Conservation (phyloP, 2,888 invertebrate genomes). For the Shargacucullia verbasci region DNA sequence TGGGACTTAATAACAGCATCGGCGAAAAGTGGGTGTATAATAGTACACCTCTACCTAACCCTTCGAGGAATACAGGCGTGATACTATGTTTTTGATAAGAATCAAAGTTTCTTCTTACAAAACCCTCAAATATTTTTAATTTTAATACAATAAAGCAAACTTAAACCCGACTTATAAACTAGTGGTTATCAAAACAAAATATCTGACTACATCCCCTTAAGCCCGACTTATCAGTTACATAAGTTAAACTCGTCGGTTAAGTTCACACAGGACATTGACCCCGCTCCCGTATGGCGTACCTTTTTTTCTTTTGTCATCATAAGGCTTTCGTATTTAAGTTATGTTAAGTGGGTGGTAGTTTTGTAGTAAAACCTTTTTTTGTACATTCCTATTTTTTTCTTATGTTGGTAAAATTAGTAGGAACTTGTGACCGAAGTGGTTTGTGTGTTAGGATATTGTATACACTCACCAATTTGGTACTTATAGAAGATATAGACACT, state of each 20-base stretch:
- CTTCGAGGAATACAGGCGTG: no score
- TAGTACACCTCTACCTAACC: no score
- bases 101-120: slow-evolving; percentile 13
- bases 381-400: no score
- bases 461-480: no score
- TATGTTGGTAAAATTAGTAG: no score
- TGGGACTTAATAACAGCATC: no score
- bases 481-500: no score
- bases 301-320: slow-evolving; percentile 22
- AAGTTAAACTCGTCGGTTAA: slow-evolving; percentile 47
- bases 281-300: slow-evolving; percentile 19
- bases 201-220: slow-evolving; percentile 29
- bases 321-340: slow-evolving; percentile 4
- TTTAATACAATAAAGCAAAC: background rate
- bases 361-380: background rate
- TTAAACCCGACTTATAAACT: background rate
- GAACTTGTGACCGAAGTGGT: no score
- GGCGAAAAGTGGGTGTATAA: no score
- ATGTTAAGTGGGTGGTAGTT: slow-evolving; percentile 16
- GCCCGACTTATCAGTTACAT: slow-evolving; percentile 34
- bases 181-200: slow-evolving; percentile 8
- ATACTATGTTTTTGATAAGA: no score
- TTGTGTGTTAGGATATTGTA: no score
- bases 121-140: slow-evolving; percentile 15
- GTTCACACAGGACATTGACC: slow-evolving; percentile 50